Evolutionary conservation across 2,113 vertebrate species (phyloP), one percentile per base, ranked within the genome.

Genomic region (Sinocyclocheilus anshuiensis): DNA sequence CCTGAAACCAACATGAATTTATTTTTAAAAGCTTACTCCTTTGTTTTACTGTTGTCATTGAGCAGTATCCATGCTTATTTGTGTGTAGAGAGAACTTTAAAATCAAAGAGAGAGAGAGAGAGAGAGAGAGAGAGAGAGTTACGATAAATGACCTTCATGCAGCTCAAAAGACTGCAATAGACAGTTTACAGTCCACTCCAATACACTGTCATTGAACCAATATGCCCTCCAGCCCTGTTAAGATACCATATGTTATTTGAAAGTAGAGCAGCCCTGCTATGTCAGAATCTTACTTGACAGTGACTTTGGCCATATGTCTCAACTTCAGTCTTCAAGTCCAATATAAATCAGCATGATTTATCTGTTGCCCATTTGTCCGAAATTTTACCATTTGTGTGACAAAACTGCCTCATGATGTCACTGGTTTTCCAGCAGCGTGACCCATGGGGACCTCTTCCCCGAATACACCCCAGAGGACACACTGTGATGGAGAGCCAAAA

Each of bases 191-290:
- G 78, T 63, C 11, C 33, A 71, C 8, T 63, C 78, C 8, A 26
- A 45, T 26, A 48, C 24, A 22, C 63, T 69, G 16, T 8, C 11
- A 26, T 20, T 82, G 42, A 67, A n/a, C 59, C 79, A 67, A 61
- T 55, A 71, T 33, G 6, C 16, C 86, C 63, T 18, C 45, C 7
- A 42, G 76, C 48, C 33, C 59, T 72, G 61, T 72, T 42, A 69
- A 59, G 16, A 69, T 1, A 29, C 65, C 82, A 71, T 79, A 74
- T 87, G 81, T 22, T 72, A 55, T 57, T 4, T 57, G 48, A 50
- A 83, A 78, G 59, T 76, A 33, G 33, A 77, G 22, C 20, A 39
- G 11, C 22, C 50, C 53, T 42, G 71, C 50, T 61, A 80, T 61
- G 15, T 36, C 50, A 39, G 24, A 39, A 29, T 15, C 61, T 24